Percentiles rank a stretch among this genome's conserved stretches.
These are phyloP conservation scores for Dicyrtoma fusca DNA, from an alignment of 2,888 invertebrate species.

Conservation along the genomic window DNA sequence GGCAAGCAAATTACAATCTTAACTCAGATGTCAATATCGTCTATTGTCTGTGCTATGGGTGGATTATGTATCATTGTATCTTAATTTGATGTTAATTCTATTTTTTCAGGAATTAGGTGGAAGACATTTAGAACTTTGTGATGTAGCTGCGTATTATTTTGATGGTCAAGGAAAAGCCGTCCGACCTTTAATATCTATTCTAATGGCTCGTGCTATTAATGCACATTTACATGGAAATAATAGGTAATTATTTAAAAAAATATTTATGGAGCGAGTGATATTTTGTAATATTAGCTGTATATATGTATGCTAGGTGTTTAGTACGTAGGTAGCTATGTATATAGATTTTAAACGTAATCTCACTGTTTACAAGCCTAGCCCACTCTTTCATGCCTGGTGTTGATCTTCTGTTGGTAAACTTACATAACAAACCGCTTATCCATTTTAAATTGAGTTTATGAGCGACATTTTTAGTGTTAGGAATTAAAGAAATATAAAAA, in stretches of 20 bases:
- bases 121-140: conserved; percentile 42
- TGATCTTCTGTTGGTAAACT: too few species aligned
- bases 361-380: too few species aligned
- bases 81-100: neutral
- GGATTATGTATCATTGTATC: neutral
- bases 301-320: too few species aligned
- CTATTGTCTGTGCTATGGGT: too few species aligned
- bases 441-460: too few species aligned
- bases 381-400: too few species aligned
- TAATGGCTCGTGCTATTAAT: conserved; percentile 93
- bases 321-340: too few species aligned
- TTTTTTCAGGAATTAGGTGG: conserved; percentile 44
- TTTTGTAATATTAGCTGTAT: neutral
- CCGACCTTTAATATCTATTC: conserved; percentile 89
- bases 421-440: too few species aligned
- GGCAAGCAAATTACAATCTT: conserved; percentile 7
- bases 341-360: too few species aligned
- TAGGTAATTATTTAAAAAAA: conserved; percentile 22
- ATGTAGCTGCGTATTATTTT: conserved; percentile 89
- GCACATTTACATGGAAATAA: conserved; percentile 68
- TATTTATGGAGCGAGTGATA: neutral
- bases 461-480: too few species aligned
- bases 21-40: neutral
- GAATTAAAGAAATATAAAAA: too few species aligned
- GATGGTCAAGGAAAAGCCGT: conserved; percentile 97